These are phyloP conservation scores for Vultur gryphus DNA, from an alignment of 2,797 vertebrate species.

Conservation along the genomic window DNA sequence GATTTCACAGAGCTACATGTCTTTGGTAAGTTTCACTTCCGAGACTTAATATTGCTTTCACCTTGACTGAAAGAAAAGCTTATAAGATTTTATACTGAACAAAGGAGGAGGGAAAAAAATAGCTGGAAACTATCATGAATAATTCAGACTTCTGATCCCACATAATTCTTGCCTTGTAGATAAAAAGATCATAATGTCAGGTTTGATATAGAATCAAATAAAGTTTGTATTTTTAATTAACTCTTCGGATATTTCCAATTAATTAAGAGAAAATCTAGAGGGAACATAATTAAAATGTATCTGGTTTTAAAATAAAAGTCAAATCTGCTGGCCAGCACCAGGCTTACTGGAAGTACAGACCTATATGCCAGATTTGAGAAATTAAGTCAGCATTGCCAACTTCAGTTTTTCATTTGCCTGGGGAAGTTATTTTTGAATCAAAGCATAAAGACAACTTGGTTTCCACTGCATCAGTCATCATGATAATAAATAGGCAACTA, in stretches of 20 bases:
- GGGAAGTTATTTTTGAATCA: background rate
- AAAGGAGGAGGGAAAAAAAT: constrained; percentile 23
- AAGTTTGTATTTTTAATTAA: constrained; percentile 45
- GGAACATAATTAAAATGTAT: background rate
- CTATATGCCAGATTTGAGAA: background rate
- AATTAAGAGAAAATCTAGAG: background rate
- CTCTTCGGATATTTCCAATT: background rate
- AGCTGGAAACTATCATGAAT: constrained; percentile 42
- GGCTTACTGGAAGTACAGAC: background rate
- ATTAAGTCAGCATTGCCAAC: background rate
- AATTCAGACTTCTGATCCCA: constrained; percentile 42
- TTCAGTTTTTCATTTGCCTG: background rate
- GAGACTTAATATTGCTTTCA: constrained; percentile 60
- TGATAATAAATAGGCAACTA: background rate
- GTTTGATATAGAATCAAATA: background rate
- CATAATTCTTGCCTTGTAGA: constrained; percentile 25
- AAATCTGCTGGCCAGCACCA: background rate
- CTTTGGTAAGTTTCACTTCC: constrained; percentile 35
- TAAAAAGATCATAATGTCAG: constrained; percentile 33
- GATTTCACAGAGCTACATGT: constrained; percentile 52
- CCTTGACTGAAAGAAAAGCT: constrained; percentile 54
- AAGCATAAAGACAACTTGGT: background rate
- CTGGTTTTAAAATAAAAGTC: background rate
- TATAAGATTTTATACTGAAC: constrained; percentile 45
- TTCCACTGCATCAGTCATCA: background rate